A percentile compares a stretch with the other conserved stretches of the same genome.
phyloP scores from a whole-genome alignment of 2,888 invertebrate genomes.

The Thelaira solivaga region DNA sequence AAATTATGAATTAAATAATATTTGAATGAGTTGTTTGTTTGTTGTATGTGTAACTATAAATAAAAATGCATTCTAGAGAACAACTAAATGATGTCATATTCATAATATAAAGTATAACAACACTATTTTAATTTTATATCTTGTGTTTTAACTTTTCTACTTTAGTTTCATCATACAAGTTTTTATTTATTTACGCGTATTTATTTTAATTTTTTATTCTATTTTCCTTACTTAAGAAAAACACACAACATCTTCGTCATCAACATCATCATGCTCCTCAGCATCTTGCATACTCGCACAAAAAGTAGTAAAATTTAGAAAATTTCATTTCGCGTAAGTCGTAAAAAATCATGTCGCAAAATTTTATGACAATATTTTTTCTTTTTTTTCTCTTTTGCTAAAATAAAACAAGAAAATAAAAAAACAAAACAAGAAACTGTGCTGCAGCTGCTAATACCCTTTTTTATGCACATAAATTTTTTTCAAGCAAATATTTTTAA shows the following conservation, averaged over 20 bases:
- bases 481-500: background rate
- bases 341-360: constrained; percentile 60
- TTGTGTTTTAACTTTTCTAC: constrained; percentile 20
- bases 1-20: background rate
- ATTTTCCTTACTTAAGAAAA: background rate
- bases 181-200: background rate
- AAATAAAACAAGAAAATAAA: constrained; percentile 16
- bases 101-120: background rate
- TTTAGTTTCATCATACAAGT: background rate
- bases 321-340: constrained; percentile 60
- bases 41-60: constrained; percentile 28
- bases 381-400: constrained; percentile 15
- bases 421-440: background rate
- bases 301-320: constrained; percentile 60
- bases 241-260: constrained; percentile 17
- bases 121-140: constrained; percentile 28
- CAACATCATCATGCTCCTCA: constrained; percentile 2
- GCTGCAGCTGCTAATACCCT: constrained; percentile 39
- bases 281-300: constrained; percentile 39
- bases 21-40: constrained; percentile 11
- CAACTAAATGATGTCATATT: constrained; percentile 46
- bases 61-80: constrained; percentile 23
- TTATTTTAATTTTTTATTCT: too few species aligned
- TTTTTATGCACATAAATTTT: constrained; percentile 12
- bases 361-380: constrained; percentile 57